Base-by-base conservation (phyloP, 1,140 invertebrate species). In the Pseudoatta argentina region DNA sequence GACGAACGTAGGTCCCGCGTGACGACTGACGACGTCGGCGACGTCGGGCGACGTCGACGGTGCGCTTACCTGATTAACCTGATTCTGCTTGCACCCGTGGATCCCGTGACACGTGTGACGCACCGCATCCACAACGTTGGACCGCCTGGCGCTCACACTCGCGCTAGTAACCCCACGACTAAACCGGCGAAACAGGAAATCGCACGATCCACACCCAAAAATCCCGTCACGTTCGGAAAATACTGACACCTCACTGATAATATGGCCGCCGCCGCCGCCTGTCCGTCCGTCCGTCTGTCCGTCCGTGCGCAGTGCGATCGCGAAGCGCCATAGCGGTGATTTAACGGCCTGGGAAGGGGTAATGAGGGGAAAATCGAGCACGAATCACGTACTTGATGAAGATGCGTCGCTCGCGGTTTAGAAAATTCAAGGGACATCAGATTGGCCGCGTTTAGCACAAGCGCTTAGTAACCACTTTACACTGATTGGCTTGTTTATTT, bases 171-270 rank as follows among this genome's bases (percentile, higher is more conserved):
- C 30, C 75, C 71, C 88, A 89, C 83, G 89, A 87, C 77, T 44
- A 44, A 82, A 83, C 72, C 89, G 90, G 86, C 85, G 85, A 75
- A 51, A 86, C 88, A 92, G 90, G 90, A 92, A 93, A 93, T 91
- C 86, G 87, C 91, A 85, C 85, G 91, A 94, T 95, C 94, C 94
- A 95, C 94, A 95, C 94, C 94, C 94, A 94, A 95, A 95, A 94
- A 93, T 94, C 91, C 89, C 89, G 94, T 94, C 94, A 94, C 94
- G 92, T 94, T 95, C 92, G 93, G 93, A 93, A 94, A 95, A 94
- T 95, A 95, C 93, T 95, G 94, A 95, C 94, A 95, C 94, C 94
- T 95, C 94, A 95, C 94, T 94, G 92, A 94, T 93, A 95, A 95
- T 94, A 95, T 95, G 94, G 94, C 94, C 89, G 94, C 93, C 91